phyloP scores from a whole-genome alignment of 2,113 vertebrate genomes.

The Limnothrissa miodon region DNA sequence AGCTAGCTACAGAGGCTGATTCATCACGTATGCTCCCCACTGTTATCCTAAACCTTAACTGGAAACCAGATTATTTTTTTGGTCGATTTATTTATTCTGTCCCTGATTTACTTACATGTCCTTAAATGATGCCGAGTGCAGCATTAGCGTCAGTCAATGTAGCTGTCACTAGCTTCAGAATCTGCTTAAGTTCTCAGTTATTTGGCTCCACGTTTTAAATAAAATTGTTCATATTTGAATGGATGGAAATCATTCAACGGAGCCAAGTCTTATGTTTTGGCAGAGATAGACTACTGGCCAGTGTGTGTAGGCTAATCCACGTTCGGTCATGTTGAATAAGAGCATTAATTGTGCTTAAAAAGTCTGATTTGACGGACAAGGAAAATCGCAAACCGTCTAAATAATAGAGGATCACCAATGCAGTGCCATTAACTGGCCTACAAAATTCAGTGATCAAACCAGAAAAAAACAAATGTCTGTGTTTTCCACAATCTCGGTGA shows the following conservation, averaged over 20 bases:
- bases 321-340: slow-evolving; percentile 38
- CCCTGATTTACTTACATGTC: slow-evolving; percentile 15
- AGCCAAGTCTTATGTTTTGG: not conserved
- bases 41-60: not conserved
- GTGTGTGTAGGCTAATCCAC: slow-evolving; percentile 21
- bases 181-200: slow-evolving; percentile 6
- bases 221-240: slow-evolving; percentile 28
- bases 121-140: not conserved
- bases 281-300: not conserved
- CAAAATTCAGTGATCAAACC: not conserved
- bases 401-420: slow-evolving; percentile 52
- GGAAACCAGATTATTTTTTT: not conserved
- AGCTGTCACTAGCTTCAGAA: not conserved
- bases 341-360: slow-evolving; percentile 59
- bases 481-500: not conserved
- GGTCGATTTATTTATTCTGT: not conserved
- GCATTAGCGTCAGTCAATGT: slow-evolving; percentile 15
- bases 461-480: not conserved
- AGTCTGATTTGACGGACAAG: slow-evolving; percentile 50
- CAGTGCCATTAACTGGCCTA: not conserved
- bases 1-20: not conserved
- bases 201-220: slow-evolving; percentile 31
- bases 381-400: slow-evolving; percentile 66
- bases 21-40: not conserved
- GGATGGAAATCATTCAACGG: slow-evolving; percentile 23